A percentile compares a stretch with the other conserved stretches of the same genome.
These are phyloP conservation scores for Sinocyclocheilus maitianheensis DNA, from an alignment of 2,113 vertebrate genomes.

Conservation along the genomic window DNA sequence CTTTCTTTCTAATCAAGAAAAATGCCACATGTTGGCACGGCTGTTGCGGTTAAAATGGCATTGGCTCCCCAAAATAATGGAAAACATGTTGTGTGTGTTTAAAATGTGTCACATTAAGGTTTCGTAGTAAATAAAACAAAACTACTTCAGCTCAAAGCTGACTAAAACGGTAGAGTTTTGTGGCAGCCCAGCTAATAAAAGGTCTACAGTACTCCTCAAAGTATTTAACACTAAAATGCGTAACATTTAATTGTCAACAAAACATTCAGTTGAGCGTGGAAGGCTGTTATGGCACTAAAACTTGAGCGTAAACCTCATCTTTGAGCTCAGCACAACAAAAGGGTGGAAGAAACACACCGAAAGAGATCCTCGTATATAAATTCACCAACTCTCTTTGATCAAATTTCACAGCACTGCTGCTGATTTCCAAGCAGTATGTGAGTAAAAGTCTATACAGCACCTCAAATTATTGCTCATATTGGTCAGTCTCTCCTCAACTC, in stretches of 20 bases:
- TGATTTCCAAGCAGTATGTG: slow-evolving; percentile 53
- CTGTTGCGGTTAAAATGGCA: slow-evolving; percentile 15
- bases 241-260: slow-evolving; percentile 10
- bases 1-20: slow-evolving; percentile 18
- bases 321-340: slow-evolving; percentile 30
- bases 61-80: slow-evolving; percentile 8
- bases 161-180: slow-evolving; percentile 7
- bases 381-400: neutral
- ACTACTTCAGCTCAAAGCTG: neutral
- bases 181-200: slow-evolving; percentile 18
- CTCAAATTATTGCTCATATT: slow-evolving; percentile 81
- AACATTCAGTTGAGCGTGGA: slow-evolving; percentile 24
- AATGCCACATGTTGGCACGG: neutral
- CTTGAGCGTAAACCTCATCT: slow-evolving; percentile 61
- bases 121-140: slow-evolving; percentile 12
- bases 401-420: slow-evolving; percentile 11
- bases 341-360: neutral
- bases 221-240: neutral
- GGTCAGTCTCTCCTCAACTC: slow-evolving; percentile 61
- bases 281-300: slow-evolving; percentile 67
- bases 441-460: slow-evolving; percentile 71
- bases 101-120: slow-evolving; percentile 29
- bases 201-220: slow-evolving; percentile 2
- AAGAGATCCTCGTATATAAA: neutral
- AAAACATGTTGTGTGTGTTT: slow-evolving; percentile 30